phyloP scores from a whole-genome alignment of 2,888 invertebrate species.

The Erebia palarica region DNA sequence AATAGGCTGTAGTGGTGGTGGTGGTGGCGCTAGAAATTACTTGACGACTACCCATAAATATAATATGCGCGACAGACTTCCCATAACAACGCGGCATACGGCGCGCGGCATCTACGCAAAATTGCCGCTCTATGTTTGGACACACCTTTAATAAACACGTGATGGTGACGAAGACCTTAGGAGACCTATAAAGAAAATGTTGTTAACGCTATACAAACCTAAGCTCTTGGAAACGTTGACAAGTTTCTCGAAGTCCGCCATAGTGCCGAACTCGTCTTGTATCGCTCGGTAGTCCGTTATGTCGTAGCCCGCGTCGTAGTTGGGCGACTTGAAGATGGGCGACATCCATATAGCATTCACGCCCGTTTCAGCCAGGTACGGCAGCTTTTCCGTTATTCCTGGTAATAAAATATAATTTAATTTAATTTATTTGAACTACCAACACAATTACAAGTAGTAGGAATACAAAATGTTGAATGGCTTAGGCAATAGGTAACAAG shows the following conservation, averaged over 20 bases:
- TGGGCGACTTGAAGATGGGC: conserved; percentile 88
- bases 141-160: no score
- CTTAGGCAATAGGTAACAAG: no score
- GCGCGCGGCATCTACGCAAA: no score
- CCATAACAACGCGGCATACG: no score
- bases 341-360: conserved; percentile 86
- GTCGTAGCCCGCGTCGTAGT: conserved; percentile 91
- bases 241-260: conserved; percentile 85
- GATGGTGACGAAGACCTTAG: no score
- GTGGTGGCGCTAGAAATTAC: no score
- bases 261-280: conserved; percentile 86
- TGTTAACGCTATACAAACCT: conserved; percentile 52
- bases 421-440: no score
- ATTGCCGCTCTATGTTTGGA: background rate
- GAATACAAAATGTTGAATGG: no score
- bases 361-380: conserved; percentile 82
- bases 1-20: no score
- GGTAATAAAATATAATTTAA: conserved; percentile 15
- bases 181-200: background rate
- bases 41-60: background rate
- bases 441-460: no score
- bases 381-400: conserved; percentile 70
- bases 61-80: no score
- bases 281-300: conserved; percentile 86
- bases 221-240: conserved; percentile 72